These are phyloP conservation scores for Mylabris phalerata DNA, from an alignment of 1,140 invertebrate species.

Conservation along the genomic window DNA sequence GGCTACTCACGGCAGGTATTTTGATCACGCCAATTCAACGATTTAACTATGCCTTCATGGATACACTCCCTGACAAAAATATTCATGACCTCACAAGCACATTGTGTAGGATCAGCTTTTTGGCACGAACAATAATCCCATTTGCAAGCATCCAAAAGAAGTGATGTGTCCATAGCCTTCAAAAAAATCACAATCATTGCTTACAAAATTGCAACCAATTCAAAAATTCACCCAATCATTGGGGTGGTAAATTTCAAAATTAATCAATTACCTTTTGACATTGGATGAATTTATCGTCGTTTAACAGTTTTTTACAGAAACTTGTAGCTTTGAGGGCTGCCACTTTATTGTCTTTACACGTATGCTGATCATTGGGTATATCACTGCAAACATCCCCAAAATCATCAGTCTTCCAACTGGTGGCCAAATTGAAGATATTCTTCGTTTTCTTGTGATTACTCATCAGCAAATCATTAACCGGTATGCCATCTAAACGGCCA, in stretches of 20 bases:
- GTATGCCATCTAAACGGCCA: constrained; percentile 65
- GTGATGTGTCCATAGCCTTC: constrained; percentile 49
- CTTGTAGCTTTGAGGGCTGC: constrained; percentile 44
- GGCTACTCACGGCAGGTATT: constrained; percentile 67
- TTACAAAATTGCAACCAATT: neutral
- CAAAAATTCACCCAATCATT: too few relatives aligned
- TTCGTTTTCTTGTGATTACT: constrained; percentile 48
- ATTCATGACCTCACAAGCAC: constrained; percentile 68
- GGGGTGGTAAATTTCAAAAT: too few relatives aligned
- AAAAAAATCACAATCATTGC: constrained; percentile 17
- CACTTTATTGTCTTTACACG: constrained; percentile 40
- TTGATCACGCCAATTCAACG: constrained; percentile 63
- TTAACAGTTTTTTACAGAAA: constrained; percentile 57
- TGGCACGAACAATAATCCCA: constrained; percentile 72
- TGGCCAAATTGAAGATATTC: constrained; percentile 50
- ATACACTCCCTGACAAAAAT: constrained; percentile 71
- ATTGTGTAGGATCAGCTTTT: constrained; percentile 50
- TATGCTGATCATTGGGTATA: constrained; percentile 45
- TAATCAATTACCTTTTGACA: constrained; percentile 51
- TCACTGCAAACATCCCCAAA: constrained; percentile 59
- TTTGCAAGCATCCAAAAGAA: constrained; percentile 59
- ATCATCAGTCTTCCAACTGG: constrained; percentile 59
- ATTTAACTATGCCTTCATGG: constrained; percentile 53
- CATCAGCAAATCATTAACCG: constrained; percentile 60
- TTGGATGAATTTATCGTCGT: constrained; percentile 54